A percentile compares a stretch with the other conserved stretches of the same genome.
Conservation (phyloP, 1,140 invertebrate species). For the Dendroctonus ponderosae region DNA sequence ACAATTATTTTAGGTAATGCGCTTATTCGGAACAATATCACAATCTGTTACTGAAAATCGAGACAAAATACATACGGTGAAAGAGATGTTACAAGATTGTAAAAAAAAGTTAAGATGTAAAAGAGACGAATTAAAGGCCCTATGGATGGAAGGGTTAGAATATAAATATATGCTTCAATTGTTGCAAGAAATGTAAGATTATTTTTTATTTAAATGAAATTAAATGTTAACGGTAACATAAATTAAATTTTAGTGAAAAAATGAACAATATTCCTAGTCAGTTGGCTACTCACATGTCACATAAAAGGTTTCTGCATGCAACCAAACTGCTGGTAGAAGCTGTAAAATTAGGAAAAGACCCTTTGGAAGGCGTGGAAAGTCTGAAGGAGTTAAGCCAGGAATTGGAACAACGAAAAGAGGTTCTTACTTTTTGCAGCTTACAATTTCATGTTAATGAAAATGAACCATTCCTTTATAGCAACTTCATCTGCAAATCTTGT, state of each 20-base stretch:
- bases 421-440: constrained; percentile 39
- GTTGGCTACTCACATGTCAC: constrained; percentile 66
- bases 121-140: constrained; percentile 87
- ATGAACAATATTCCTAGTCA: constrained; percentile 76
- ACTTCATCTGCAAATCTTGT: constrained; percentile 67
- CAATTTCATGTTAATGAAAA: neutral
- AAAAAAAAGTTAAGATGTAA: constrained; percentile 87
- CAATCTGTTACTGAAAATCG: constrained; percentile 74
- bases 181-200: constrained; percentile 78
- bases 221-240: constrained; percentile 5
- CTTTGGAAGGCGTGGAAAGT: constrained; percentile 76
- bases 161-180: constrained; percentile 87
- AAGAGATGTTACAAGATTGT: constrained; percentile 86
- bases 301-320: constrained; percentile 84
- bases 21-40: constrained; percentile 73
- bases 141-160: constrained; percentile 91
- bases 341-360: constrained; percentile 65
- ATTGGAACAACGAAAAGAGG: constrained; percentile 69
- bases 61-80: constrained; percentile 78
- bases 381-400: constrained; percentile 74
- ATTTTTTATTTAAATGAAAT: constrained; percentile 30
- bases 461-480: constrained; percentile 52
- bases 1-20: constrained; percentile 56
- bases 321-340: constrained; percentile 76
- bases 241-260: constrained; percentile 63